A percentile compares a stretch with the other conserved stretches of the same genome.
Conservation (phyloP, 2,113 vertebrate genomes). For the Halcyon senegalensis region DNA sequence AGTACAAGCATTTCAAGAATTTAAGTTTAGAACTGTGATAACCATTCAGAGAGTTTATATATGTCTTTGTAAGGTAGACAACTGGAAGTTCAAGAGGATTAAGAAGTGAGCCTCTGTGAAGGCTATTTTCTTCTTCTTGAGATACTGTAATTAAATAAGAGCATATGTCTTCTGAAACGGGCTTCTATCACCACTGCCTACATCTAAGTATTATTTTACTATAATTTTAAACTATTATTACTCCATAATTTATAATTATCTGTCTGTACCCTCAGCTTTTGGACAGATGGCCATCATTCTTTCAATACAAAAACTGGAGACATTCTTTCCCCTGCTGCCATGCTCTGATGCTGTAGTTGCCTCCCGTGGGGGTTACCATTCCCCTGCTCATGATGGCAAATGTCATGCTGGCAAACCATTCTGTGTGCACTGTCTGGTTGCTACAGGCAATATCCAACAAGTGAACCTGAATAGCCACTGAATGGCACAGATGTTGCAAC, state of each 20-base stretch:
- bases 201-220: neutral
- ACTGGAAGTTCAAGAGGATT: neutral
- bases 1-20: neutral
- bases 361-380: fast-evolving
- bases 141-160: neutral
- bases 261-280: neutral
- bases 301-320: neutral
- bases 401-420: neutral
- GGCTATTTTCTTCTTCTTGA: neutral
- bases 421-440: neutral
- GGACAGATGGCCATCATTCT: neutral
- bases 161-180: neutral
- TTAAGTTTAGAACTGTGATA: neutral
- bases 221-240: neutral
- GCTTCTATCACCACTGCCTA: neutral
- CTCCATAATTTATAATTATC: neutral
- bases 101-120: neutral
- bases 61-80: neutral
- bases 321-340: neutral
- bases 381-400: neutral
- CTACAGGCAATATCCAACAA: neutral
- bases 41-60: neutral
- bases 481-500: neutral
- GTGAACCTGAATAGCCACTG: neutral
- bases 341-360: neutral